phyloP scores from a whole-genome alignment of 2,888 invertebrate species.

The Nemoura dubitans region DNA sequence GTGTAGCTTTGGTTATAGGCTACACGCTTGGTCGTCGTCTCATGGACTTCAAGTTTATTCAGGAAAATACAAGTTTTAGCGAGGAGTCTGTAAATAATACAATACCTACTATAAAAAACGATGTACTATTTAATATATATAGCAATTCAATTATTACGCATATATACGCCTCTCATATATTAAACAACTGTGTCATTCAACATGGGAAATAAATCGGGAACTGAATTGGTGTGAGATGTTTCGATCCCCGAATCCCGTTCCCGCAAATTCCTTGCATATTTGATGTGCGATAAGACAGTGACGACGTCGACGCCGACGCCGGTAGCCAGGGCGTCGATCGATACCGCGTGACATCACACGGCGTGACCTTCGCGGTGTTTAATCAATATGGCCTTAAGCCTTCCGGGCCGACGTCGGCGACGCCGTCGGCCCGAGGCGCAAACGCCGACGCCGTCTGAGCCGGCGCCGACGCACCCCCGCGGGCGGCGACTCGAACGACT shows the following conservation, averaged over 20 bases:
- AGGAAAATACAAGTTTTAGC: background rate
- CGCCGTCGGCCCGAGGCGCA: background rate
- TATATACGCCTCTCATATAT: background rate
- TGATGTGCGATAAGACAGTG: background rate
- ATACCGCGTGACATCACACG: background rate
- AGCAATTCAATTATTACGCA: background rate
- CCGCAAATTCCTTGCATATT: background rate
- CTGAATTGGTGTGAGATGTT: background rate
- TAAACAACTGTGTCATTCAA: slow-evolving; percentile 1
- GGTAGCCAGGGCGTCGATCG: background rate
- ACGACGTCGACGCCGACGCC: background rate
- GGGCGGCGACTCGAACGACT: background rate
- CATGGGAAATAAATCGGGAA: background rate
- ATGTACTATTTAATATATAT: background rate
- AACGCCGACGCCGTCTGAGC: background rate
- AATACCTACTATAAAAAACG: background rate
- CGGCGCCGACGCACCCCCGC: background rate
- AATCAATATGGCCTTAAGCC: slow-evolving; percentile 12
- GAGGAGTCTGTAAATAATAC: background rate
- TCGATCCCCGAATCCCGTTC: background rate
- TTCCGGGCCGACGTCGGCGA: background rate
- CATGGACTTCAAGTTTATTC: background rate
- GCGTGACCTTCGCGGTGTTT: background rate
- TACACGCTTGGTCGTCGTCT: background rate
- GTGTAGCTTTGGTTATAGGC: background rate